Conservation (phyloP, 2,797 vertebrate genomes). For the Myotis vivesi region DNA sequence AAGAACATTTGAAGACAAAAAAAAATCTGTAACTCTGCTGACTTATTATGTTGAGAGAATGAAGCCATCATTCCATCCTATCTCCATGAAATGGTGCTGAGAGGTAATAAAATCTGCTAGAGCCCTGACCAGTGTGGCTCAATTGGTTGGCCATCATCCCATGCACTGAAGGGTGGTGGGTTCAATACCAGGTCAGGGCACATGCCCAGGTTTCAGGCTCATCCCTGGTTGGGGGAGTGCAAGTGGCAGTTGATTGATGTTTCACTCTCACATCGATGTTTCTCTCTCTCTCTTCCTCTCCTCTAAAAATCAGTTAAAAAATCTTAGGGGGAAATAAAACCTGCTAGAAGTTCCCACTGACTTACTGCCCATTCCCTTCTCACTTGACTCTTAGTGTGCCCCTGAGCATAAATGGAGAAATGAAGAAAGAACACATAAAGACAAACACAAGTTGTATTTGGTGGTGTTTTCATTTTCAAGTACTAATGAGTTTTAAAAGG, state of each 20-base stretch:
- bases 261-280: neutral
- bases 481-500: neutral
- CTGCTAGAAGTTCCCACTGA: neutral
- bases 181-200: neutral
- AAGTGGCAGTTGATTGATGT: neutral
- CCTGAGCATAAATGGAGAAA: neutral
- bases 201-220: neutral
- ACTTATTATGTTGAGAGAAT: neutral
- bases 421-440: neutral
- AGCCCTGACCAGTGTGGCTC: neutral
- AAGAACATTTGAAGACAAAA: neutral
- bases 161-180: neutral
- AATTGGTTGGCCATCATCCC: neutral
- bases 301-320: neutral
- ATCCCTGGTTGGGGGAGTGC: neutral
- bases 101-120: neutral
- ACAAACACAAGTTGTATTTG: neutral
- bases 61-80: neutral
- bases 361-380: neutral
- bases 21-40: neutral
- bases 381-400: too few species aligned
- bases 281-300: neutral
- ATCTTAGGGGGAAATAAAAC: neutral
- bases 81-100: neutral
- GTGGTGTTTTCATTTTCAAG: neutral